Percentiles rank a stretch among this genome's conserved stretches.
Evolutionary conservation across 2,888 invertebrate species (phyloP).

Genomic region (Icerya purchasi): DNA sequence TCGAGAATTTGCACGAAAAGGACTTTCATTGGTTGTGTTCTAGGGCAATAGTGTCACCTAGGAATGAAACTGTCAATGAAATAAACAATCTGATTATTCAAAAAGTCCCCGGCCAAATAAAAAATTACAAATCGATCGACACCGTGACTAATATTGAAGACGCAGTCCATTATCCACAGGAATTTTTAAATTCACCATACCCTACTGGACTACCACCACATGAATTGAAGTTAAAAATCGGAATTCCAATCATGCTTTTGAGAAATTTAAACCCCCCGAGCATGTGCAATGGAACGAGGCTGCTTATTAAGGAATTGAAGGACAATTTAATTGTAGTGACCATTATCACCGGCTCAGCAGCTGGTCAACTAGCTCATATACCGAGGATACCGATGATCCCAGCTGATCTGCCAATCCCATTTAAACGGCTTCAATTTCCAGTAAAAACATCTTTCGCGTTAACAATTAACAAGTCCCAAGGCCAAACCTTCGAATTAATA

Average conservation of each 20-base stretch:
- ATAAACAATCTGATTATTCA: conserved; percentile 2
- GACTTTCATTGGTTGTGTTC: background rate
- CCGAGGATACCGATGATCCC: no score
- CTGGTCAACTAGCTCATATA: background rate
- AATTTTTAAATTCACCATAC: background rate
- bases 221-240: background rate
- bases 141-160: background rate
- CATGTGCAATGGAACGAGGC: conserved; percentile 2
- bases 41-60: background rate
- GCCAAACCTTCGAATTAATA: no score
- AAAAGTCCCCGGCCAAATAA: background rate
- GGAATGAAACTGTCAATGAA: background rate
- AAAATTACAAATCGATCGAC: background rate
- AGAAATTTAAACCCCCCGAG: conserved; percentile 1
- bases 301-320: conserved; percentile 1
- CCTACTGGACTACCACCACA: background rate
- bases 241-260: conserved; percentile 3
- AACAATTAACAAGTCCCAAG: no score
- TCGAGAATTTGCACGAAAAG: background rate
- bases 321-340: conserved; percentile 5
- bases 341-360: no score
- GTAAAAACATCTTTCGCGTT: no score
- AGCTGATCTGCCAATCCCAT: no score
- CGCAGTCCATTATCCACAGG: background rate
- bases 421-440: no score